Percentiles rank a stretch among this genome's conserved stretches.
These are phyloP conservation scores for Spheniscus humboldti DNA, from an alignment of 2,797 vertebrate genomes.

Conservation along the genomic window DNA sequence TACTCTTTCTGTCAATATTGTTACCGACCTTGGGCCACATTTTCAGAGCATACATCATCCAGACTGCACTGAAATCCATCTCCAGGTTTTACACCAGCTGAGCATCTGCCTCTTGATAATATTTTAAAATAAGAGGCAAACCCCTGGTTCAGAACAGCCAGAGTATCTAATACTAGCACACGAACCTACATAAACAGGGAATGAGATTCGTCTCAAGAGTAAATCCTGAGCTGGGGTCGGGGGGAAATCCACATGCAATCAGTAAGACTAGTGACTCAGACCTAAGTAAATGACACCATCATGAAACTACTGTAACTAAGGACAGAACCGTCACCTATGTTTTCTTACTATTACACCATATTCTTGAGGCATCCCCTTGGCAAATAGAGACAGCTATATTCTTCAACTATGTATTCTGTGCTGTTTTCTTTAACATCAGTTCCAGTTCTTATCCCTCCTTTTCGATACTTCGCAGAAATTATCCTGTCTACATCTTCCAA, in stretches of 20 bases:
- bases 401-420: not conserved
- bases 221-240: not conserved
- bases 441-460: not conserved
- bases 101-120: not conserved
- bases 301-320: not conserved
- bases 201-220: not conserved
- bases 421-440: not conserved
- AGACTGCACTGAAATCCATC: rapidly evolving
- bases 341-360: not conserved
- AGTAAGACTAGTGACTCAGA: not conserved
- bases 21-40: not conserved
- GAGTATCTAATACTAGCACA: not conserved
- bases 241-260: not conserved
- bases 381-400: not conserved
- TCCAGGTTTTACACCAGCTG: not conserved
- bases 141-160: not conserved
- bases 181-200: not conserved
- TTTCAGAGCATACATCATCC: not conserved
- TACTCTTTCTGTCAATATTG: conserved; percentile 43
- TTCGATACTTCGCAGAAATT: not conserved
- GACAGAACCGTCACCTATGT: not conserved
- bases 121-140: not conserved
- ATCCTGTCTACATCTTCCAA: not conserved
- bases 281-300: not conserved
- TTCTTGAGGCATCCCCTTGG: not conserved